Percentiles rank a stretch among this genome's conserved stretches.
These are phyloP conservation scores for Prionchulus punctatus DNA, from an alignment of 2,888 invertebrate species.

Conservation along the genomic window DNA sequence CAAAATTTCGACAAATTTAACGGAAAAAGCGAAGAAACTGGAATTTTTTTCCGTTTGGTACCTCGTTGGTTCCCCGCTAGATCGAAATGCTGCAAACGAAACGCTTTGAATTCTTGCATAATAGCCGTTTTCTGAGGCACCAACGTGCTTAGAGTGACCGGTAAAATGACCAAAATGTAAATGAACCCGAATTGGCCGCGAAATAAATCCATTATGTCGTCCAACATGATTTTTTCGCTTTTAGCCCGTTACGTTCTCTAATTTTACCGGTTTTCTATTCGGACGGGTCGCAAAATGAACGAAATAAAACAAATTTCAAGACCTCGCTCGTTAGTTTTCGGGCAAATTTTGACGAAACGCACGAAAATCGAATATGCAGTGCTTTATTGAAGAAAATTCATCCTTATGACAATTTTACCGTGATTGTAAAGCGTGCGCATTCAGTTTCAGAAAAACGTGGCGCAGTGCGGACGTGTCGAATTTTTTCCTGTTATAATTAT, in stretches of 20 bases:
- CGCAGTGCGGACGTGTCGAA: no score
- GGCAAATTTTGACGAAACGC: no score
- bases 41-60: constrained; percentile 1
- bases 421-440: no score
- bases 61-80: constrained; percentile 21
- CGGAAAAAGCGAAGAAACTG: no score
- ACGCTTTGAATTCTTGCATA: constrained; percentile 20
- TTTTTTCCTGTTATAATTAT: no score
- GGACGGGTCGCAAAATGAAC: not conserved
- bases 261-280: no score
- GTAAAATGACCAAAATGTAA: not conserved
- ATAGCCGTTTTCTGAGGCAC: not conserved
- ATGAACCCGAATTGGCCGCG: not conserved
- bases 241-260: no score
- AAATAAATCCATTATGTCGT: not conserved
- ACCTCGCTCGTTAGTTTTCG: no score
- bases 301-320: not conserved
- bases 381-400: no score
- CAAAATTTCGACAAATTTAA: not conserved
- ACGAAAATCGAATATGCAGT: no score
- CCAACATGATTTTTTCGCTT: not conserved
- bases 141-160: not conserved
- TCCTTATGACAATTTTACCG: no score
- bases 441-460: no score
- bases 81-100: constrained; percentile 28